Evolutionary conservation across 2,113 vertebrate genomes (phyloP).

Genomic region (Heliornis fulica): DNA sequence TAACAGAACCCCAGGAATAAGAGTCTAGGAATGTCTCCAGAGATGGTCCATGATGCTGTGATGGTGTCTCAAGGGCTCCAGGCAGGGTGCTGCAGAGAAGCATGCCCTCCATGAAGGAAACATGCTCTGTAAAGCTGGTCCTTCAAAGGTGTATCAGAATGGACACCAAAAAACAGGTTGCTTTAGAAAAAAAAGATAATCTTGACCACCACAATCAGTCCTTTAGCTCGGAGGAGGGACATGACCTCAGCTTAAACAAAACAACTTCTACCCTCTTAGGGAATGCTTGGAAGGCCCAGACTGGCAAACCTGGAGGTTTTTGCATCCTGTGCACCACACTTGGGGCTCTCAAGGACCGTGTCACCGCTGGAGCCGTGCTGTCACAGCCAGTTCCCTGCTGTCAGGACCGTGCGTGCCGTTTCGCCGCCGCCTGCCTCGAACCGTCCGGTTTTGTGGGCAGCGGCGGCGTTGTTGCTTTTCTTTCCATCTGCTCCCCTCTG

Average conservation of each 20-base stretch:
- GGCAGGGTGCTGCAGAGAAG: not conserved
- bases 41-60: not conserved
- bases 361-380: accelerated
- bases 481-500: slow-evolving; percentile 43
- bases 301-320: not conserved
- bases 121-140: not conserved
- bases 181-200: not conserved
- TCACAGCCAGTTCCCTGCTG: not conserved
- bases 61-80: not conserved
- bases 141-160: not conserved
- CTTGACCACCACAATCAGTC: not conserved
- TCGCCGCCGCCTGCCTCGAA: not conserved
- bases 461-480: not conserved
- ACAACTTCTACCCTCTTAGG: not conserved
- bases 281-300: not conserved
- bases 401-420: not conserved
- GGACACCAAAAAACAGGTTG: accelerated
- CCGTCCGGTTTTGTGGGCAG: not conserved
- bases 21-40: accelerated
- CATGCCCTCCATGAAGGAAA: not conserved
- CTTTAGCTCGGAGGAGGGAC: not conserved
- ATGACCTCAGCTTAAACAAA: not conserved
- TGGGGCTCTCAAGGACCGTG: not conserved
- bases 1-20: too few species aligned
- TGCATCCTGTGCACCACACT: not conserved